Percentiles rank a stretch among this genome's conserved stretches.
phyloP scores from a whole-genome alignment of 1,140 invertebrate species.

The Cyclargus thomasi region DNA sequence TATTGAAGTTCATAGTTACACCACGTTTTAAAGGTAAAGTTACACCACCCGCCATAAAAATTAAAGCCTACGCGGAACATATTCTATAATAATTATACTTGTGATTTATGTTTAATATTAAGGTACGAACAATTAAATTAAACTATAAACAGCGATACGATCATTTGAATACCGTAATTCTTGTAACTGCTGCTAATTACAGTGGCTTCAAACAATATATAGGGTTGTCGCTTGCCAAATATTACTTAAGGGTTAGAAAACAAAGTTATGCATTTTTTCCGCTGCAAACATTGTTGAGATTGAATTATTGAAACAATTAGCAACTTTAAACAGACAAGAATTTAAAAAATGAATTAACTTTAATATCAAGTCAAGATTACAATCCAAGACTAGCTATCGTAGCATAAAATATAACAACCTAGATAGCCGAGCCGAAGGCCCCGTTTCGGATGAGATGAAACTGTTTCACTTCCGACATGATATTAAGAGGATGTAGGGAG shows the following conservation, averaged over 20 bases:
- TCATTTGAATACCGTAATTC: slow-evolving; percentile 6
- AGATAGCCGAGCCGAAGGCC: not conserved
- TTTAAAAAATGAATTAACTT: not conserved
- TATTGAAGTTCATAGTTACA: not conserved
- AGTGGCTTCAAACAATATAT: not conserved
- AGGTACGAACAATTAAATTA: slow-evolving; percentile 1
- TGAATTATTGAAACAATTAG: too few relatives aligned
- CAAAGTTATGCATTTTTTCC: too few relatives aligned
- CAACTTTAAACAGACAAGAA: too few relatives aligned
- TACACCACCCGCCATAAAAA: not conserved
- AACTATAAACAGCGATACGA: slow-evolving; percentile 8
- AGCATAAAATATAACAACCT: not conserved
- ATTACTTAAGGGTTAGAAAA: too few relatives aligned
- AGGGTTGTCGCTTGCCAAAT: not conserved
- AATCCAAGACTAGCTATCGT: not conserved
- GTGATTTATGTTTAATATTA: not conserved
- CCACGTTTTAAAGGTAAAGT: not conserved
- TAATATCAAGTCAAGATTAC: not conserved
- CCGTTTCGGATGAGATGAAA: not conserved
- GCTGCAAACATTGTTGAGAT: too few relatives aligned
- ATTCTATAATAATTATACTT: not conserved
- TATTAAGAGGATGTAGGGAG: not conserved
- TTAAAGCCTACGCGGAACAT: slow-evolving; percentile 5
- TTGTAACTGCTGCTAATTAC: slow-evolving; percentile 9
- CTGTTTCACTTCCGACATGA: not conserved